Base-by-base conservation (phyloP, 2,113 vertebrate species). In the Reinhardtius hippoglossoides region DNA sequence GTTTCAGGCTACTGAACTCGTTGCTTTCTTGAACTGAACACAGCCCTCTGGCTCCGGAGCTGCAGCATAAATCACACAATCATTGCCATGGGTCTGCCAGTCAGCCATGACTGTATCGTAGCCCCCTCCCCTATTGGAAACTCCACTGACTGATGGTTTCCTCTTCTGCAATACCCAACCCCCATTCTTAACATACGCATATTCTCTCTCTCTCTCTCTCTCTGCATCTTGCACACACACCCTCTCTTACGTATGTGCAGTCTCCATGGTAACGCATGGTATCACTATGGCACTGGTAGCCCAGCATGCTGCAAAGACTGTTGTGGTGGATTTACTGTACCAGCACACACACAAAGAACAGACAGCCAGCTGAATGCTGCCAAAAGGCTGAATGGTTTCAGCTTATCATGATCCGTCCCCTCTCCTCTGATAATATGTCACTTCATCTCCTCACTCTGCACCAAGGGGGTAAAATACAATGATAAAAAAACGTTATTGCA, bases 221-320 rank as follows among this genome's bases (percentile, higher is more conserved):
- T 71, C 67, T 71, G 71, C 52, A 60, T 72, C 73, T 71, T 74
- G 70, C 71, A 31, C 79, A 71, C 78, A 89, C 84, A 80, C 86
- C 71, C 75, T 71, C 79, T 77, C 74, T 85, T 91, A 78, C 83
- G 83, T 90, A 90, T 90, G 86, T 88, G 79, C 89, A 76, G 93
- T 95, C 92, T 87, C 94, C 93, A 94, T 95, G 93, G 92, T 76
- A 95, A 95, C 91, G 65, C 52, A 42, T 86, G 86, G 88, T 80
- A 92, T 92, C 90, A 86, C 86, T 89, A 84, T 86, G 81, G 82
- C 69, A 82, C 82, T 89, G 76, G 76, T 90, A 91, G 83, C 79
- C 81, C 37, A 76, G 76, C 84, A 70, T 83, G 80, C 83, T 80
- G 76, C 78, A 84, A 82, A 81, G 83, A 81, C 84, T 87, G 85